phyloP scores from a whole-genome alignment of 2,113 vertebrate genomes.

The Muntiacus muntjak region DNA sequence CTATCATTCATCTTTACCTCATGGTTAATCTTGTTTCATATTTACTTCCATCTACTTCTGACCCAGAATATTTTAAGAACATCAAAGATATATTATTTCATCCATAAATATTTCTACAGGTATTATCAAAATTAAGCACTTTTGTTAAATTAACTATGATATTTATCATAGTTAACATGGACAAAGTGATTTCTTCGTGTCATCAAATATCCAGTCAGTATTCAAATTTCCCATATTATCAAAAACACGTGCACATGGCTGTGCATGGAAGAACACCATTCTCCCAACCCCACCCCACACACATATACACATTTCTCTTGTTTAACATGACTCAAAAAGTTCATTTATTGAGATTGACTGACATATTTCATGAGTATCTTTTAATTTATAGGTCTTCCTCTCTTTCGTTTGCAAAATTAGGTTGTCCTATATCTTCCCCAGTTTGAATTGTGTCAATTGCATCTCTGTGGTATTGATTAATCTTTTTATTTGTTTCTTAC shows the following conservation, averaged over 20 bases:
- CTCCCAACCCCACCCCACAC: fast-evolving
- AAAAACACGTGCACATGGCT: neutral
- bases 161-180: neutral
- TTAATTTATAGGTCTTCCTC: neutral
- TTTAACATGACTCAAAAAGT: neutral
- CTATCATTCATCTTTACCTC: neutral
- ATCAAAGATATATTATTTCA: neutral
- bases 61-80: neutral
- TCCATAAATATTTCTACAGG: neutral
- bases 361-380: neutral
- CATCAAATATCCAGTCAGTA: neutral
- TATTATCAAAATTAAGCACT: neutral
- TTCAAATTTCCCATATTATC: neutral
- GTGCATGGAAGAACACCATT: neutral
- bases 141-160: neutral
- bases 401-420: neutral
- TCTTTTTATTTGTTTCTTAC: neutral
- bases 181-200: neutral
- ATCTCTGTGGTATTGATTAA: neutral
- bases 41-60: neutral
- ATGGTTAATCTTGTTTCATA: neutral
- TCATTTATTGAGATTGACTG: neutral
- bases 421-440: neutral
- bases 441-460: neutral
- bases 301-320: neutral